These are phyloP conservation scores for Martes martes DNA, from an alignment of 2,113 vertebrate genomes.

Conservation along the genomic window DNA sequence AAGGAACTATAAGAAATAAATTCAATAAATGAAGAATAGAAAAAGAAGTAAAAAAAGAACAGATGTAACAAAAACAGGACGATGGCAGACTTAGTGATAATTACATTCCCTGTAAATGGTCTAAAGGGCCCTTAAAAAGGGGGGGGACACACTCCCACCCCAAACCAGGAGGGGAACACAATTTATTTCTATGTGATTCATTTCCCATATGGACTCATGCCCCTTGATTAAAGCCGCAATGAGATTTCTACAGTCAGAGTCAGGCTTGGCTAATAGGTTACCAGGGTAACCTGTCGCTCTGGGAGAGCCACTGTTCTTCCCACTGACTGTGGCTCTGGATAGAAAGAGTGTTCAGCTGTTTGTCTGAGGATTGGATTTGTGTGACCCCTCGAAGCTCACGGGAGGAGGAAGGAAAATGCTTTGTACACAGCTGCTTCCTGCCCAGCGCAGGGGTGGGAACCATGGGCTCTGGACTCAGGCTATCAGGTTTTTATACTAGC, in stretches of 20 bases:
- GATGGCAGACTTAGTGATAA: no score
- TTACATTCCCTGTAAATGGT: not conserved
- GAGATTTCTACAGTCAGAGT: not conserved
- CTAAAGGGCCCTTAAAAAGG: not conserved
- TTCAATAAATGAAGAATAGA: not conserved
- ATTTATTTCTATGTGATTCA: not conserved
- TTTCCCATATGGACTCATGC: not conserved
- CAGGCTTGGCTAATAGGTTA: not conserved
- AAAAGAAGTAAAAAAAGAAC: not conserved
- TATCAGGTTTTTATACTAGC: not conserved
- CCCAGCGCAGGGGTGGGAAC: no score
- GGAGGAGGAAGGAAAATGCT: not conserved
- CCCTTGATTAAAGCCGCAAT: not conserved
- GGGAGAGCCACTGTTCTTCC: not conserved
- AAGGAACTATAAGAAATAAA: not conserved
- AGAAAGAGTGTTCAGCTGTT: not conserved
- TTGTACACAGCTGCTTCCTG: not conserved
- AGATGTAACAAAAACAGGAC: not conserved
- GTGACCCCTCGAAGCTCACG: not conserved
- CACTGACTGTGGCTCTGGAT: not conserved
- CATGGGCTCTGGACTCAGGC: not conserved
- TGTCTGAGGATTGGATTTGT: not conserved
- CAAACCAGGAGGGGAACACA: not conserved
- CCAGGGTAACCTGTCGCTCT: conserved; percentile 38
- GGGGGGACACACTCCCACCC: not conserved